Base-by-base conservation (phyloP, 2,888 invertebrate genomes). In the Leptopterna dolabrata region DNA sequence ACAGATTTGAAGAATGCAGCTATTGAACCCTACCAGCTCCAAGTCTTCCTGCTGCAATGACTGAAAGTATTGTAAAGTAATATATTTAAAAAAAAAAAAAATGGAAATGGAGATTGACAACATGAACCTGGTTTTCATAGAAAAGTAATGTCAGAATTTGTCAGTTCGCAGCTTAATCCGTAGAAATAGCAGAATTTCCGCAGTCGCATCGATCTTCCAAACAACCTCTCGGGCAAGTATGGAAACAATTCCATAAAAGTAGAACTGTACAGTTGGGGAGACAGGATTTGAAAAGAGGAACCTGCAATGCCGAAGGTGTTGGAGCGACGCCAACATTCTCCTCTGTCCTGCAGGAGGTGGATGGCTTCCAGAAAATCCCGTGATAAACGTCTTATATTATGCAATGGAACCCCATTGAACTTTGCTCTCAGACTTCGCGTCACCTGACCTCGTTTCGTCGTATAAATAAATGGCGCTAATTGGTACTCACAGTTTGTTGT, bases 261-360 rank as follows among this genome's bases (percentile, higher is more conserved):
- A 24, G 63, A 63, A 41, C 73, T 73, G 73, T 16, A 6, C 16
- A 19, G 30, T 19, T 16, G n/a, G 73, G 30, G 36, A 16, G 73
- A 73, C 73, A 13, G 73, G 36, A 27, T 2, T 13, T 7, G 19
- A n/a, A 16, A 16, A 27, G 71, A 14, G 19, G 36, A 36, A 16
- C 73, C 73, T 73, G 73, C 73, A 73, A 73, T 73, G 73, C 55
- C 36, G 73, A 73, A 73, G 73, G 73, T 73, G 73, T 36, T 73
- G 73, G 73, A 36, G 9, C 73, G 36, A 6, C 36, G 30, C 73
- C 73, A 63, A 24, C 16, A 30, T 73, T 36, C 41, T 30, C 73
- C 73, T 30, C 36, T 27, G 71, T 13, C 36, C 73, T 36, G 36
- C 36, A 73, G 73, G 73, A 41, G 30, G 73, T 73, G 73, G 73